Evolutionary conservation across 2,888 invertebrate genomes (phyloP).

Genomic region (Coelinius sp.): DNA sequence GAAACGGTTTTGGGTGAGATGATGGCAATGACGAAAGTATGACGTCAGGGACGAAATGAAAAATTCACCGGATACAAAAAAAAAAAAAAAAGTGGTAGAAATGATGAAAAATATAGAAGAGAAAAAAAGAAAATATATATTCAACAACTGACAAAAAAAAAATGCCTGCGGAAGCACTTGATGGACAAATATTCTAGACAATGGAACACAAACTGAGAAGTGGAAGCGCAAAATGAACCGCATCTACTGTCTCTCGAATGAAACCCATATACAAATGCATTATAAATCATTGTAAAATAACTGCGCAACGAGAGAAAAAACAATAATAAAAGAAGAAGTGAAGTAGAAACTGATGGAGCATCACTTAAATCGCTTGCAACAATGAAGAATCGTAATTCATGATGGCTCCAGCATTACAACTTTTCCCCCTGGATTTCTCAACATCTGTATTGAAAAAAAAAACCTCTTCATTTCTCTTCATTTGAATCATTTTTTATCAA

Average conservation of each 20-base stretch:
- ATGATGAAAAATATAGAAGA: conserved; percentile 9
- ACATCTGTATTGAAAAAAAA: neutral
- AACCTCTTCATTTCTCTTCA: conserved; percentile 18
- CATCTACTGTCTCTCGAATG: neutral
- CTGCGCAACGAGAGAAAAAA: neutral
- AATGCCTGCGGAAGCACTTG: conserved; percentile 43
- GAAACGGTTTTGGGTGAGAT: neutral
- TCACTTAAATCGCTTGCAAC: conserved; percentile 2
- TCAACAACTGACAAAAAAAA: conserved; percentile 25
- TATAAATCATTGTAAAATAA: conserved; percentile 16
- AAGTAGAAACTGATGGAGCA: conserved; percentile 5
- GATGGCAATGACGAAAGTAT: neutral
- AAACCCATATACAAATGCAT: neutral
- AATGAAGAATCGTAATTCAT: conserved; percentile 12
- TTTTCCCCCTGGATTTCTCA: neutral
- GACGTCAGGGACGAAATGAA: conserved; percentile 14
- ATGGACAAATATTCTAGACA: conserved; percentile 32
- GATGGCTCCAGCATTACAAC: neutral
- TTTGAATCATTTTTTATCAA: conserved; percentile 39
- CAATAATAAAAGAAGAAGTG: neutral
- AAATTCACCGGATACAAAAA: conserved; percentile 14
- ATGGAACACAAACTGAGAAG: conserved; percentile 13
- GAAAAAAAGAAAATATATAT: conserved; percentile 27
- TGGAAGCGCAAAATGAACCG: conserved; percentile 18
- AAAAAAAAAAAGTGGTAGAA: conserved; percentile 13